Conservation (phyloP, 1,140 invertebrate species). For the Heliconius hewitsoni region DNA sequence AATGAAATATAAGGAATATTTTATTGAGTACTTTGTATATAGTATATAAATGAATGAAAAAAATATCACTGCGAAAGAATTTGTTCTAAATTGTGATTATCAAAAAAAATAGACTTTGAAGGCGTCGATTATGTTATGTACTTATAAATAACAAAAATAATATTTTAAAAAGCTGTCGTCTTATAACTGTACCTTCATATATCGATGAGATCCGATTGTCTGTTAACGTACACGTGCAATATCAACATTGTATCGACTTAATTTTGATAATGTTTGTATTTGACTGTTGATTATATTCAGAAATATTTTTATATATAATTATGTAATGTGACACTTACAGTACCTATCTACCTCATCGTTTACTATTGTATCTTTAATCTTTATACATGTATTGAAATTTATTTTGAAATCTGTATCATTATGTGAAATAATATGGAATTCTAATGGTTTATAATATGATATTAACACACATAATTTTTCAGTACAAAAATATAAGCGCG, state of each 20-base stretch:
- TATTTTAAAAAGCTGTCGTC: constrained; percentile 48
- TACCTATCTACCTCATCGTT: constrained; percentile 74
- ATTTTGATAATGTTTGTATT: constrained; percentile 80
- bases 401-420: constrained; percentile 22
- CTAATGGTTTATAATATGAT: constrained; percentile 21
- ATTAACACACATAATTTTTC: constrained; percentile 21
- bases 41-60: constrained; percentile 31
- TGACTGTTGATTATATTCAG: constrained; percentile 79
- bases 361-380: constrained; percentile 46
- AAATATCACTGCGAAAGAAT: constrained; percentile 36
- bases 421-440: neutral
- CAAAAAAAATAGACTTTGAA: neutral
- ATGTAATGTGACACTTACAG: constrained; percentile 63
- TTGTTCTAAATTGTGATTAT: constrained; percentile 31
- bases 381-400: constrained; percentile 45
- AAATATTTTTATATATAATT: constrained; percentile 78
- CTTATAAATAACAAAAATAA: constrained; percentile 37
- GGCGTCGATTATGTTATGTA: neutral
- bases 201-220: constrained; percentile 47
- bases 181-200: constrained; percentile 35
- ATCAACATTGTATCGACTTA: constrained; percentile 70
- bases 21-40: constrained; percentile 48
- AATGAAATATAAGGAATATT: constrained; percentile 50
- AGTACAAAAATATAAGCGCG: constrained; percentile 9
- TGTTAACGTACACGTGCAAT: constrained; percentile 63